Base-by-base conservation (phyloP, 2,797 vertebrate genomes). In the Thamnophis elegans region DNA sequence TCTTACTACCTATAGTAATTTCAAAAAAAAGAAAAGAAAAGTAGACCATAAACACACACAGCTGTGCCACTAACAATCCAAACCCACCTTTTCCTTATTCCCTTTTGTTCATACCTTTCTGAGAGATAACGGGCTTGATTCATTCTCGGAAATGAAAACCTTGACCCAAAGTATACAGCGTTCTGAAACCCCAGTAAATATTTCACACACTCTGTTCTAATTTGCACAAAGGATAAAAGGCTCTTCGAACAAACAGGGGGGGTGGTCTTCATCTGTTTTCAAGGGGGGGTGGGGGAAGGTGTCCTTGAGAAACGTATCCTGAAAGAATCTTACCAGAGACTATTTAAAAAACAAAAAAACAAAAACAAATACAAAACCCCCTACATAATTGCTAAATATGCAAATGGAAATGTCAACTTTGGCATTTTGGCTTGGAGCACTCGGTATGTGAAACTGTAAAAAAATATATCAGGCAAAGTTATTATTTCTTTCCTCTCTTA, bases 391-490 rank as follows among this genome's bases (percentile, higher is more conserved):
- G 53, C 10, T 36, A 82, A 78, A 47, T 56, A 16, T 16, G 53
- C 16, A 78, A 59, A 59, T 59, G 5, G 20, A 32, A 16, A n/a
- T 10, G 2, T 90, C n/a, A 22, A 22, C 4, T 59, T 58, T 85
- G n/a, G 73, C 18, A 78, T 68, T 20, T 6, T 92, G 10, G 2
- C 32, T 26, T 51, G 56, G 42, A 94, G 42, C n/a, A 94, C 87
- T 93, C 32, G 86, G 3, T 87, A 56, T 91, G 54, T 85, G 65
- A 93, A 93, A 42, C n/a, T 56, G 85, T 92, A 91, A 95, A 90
- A 5, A 26, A 91, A 96, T n/a, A 28, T 92, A 96, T 93, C 65
- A 88, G 91, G 65, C 91, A 93, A 97, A 95, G 91, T 42, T 93
- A 88, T 20, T 20, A 88, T 20, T 20, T 85, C 36, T 26, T 93